phyloP scores from a whole-genome alignment of 2,797 vertebrate species.

The Paramormyrops hopkinsi region DNA sequence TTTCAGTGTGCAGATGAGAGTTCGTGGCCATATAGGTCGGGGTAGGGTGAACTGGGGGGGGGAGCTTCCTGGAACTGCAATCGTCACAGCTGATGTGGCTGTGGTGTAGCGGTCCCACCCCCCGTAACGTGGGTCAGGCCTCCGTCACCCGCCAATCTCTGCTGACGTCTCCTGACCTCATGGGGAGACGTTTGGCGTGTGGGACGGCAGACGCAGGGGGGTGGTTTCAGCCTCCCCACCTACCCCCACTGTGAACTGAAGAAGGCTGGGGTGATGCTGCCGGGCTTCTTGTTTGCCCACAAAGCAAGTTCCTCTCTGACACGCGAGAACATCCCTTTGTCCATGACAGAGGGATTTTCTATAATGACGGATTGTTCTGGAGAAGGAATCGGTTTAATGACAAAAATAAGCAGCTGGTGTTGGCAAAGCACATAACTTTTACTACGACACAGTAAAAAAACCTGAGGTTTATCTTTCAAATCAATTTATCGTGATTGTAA shows the following conservation, averaged over 20 bases:
- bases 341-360: background rate
- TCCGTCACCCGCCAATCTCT: background rate
- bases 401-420: background rate
- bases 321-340: background rate
- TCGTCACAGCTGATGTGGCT: constrained; percentile 45
- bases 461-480: background rate
- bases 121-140: constrained; percentile 14
- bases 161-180: background rate
- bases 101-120: constrained; percentile 37
- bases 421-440: background rate
- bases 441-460: background rate
- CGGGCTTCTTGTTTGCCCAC: background rate
- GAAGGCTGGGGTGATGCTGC: background rate
- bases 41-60: constrained; percentile 31
- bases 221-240: too few relatives aligned
- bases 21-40: background rate
- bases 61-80: constrained; percentile 38
- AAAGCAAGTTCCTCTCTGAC: background rate
- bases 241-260: background rate
- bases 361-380: background rate
- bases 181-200: background rate
- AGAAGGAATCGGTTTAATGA: background rate
- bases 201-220: background rate
- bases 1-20: constrained; percentile 22
- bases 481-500: background rate